Evolutionary conservation across 2,113 vertebrate species (phyloP).

Genomic region (Ctenodactylus gundi): DNA sequence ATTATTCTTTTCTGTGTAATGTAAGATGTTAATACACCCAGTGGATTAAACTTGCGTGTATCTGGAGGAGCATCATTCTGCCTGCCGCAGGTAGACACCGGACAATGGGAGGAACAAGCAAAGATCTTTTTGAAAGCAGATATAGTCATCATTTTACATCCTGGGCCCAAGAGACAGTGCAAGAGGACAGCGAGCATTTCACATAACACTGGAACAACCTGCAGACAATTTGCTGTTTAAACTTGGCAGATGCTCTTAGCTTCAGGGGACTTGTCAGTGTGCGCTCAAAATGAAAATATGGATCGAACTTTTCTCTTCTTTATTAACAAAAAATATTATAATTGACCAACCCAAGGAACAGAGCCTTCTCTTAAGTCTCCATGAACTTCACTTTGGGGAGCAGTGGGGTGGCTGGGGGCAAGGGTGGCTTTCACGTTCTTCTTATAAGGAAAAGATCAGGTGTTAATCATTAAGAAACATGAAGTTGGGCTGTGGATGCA

Average conservation of each 20-base stretch:
- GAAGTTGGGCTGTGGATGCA: not conserved
- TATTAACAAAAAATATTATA: not conserved
- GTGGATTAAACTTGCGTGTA: not conserved
- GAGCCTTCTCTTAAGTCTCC: not conserved
- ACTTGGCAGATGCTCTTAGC: not conserved
- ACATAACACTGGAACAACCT: not conserved
- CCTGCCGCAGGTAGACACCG: too few species aligned
- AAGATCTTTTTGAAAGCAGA: not conserved
- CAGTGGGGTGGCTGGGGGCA: too few species aligned
- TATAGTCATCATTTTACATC: not conserved
- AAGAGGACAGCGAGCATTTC: not conserved
- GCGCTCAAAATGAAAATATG: not conserved
- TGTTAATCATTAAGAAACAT: not conserved
- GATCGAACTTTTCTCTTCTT: not conserved
- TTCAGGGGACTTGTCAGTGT: not conserved
- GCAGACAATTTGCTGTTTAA: not conserved
- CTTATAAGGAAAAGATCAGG: accelerated
- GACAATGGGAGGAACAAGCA: not conserved
- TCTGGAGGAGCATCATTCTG: not conserved
- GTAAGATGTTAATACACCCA: not conserved
- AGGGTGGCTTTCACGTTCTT: not conserved
- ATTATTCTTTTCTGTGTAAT: not conserved
- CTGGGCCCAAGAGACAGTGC: not conserved
- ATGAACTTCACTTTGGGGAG: not conserved
- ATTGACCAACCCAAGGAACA: not conserved